Conservation (phyloP, 2,888 invertebrate genomes). For the Pegoplata infirma region DNA sequence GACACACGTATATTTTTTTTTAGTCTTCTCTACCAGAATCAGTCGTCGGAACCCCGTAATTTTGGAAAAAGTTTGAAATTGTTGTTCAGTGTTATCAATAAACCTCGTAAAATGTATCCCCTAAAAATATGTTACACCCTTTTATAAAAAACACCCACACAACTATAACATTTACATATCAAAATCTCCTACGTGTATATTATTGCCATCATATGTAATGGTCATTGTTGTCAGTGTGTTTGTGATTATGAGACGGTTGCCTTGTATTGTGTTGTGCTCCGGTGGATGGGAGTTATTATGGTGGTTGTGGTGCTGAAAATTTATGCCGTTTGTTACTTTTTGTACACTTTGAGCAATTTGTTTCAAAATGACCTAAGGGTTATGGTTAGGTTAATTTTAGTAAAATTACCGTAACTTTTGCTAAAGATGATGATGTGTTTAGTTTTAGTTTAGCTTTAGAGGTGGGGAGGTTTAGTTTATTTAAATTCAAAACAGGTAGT, state of each 20-base stretch:
- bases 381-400: slow-evolving; percentile 72
- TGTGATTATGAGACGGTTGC: no score
- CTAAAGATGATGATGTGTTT: slow-evolving; percentile 49
- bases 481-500: not conserved
- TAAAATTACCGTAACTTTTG: slow-evolving; percentile 59
- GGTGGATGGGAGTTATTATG: not conserved
- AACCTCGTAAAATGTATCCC: no score
- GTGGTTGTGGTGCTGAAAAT: slow-evolving; percentile 62
- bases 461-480: not conserved
- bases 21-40: no score
- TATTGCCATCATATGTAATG: not conserved
- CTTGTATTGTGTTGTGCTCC: no score
- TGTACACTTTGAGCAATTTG: slow-evolving; percentile 67
- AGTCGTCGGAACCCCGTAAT: no score
- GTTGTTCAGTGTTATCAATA: no score
- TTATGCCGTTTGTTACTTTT: slow-evolving; percentile 60
- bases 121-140: no score
- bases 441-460: not conserved
- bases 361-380: slow-evolving; percentile 71
- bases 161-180: not conserved
- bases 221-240: not conserved
- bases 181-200: not conserved
- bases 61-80: no score
- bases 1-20: no score
- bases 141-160: not conserved